Evolutionary conservation across 2,888 invertebrate species (phyloP), one percentile per base, ranked within the genome.

Genomic region (Hypomecis atomaria): DNA sequence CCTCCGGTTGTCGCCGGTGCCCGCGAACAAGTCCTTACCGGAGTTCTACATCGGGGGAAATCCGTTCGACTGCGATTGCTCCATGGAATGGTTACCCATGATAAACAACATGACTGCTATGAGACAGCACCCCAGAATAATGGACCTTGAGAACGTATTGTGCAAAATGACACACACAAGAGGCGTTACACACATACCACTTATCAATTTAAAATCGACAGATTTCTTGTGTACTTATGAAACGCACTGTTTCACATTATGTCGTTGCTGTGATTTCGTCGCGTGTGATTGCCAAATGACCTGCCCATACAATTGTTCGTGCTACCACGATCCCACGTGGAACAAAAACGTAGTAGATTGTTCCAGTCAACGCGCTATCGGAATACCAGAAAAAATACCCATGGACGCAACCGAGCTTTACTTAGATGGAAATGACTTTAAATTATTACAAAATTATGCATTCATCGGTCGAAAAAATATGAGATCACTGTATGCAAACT

Each of bases 241-340:
- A 82, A 96, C 96, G 6, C 98, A 98, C 86, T 99, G 99, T 88
- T 98, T 98, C 79, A 96, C 98, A 38, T 93, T 97, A 40, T 99
- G 99, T 85, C 97, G 98, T 80, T 99, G 99, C 86, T 99, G 99
- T 86, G 98, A 98, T 84, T 98, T 97, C 85, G 98, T 98, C 81
- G 97, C 97, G 45, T 99, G 99, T 84, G 98, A 98, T 89, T 99
- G 99, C 90, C 97, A 98, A 93, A 98, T 98, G 97, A 98, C 97
- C 67, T 99, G 99, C 81, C 99, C 99, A 7, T 94, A 95, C 77
- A 97, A 97, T 84, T 99, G 99, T 89, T 96, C 96, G 71, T 99
- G 99, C 87, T 98, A 97, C 90, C 98, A 98, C 85, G 98, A 99
- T 85, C 97, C 97, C 78, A 96, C 97, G 58, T 98, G 98, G 97